Evolutionary conservation across 2,888 invertebrate species (phyloP).

Genomic region (Troides helena): DNA sequence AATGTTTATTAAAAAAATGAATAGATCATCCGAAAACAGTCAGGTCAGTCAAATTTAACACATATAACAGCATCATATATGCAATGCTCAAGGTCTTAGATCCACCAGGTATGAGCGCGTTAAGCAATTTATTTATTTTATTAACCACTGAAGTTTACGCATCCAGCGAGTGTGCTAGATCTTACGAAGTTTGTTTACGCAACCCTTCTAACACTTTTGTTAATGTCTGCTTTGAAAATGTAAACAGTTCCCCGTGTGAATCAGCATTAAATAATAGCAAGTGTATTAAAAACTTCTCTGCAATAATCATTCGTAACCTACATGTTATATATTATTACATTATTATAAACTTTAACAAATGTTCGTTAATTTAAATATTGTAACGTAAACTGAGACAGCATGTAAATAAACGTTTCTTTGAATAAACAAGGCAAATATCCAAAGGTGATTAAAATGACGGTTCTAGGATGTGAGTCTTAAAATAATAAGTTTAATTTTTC

Average conservation of each 20-base stretch:
- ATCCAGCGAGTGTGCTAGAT: conserved; percentile 49
- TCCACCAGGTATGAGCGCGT: conserved; percentile 52
- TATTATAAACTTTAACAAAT: neutral
- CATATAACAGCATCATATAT: neutral
- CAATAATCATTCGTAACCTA: neutral
- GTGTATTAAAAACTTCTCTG: conserved; percentile 7
- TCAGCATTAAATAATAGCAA: conserved; percentile 14
- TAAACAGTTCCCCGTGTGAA: conserved; percentile 13
- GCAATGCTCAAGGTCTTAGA: conserved; percentile 29
- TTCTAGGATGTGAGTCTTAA: too few relatives aligned
- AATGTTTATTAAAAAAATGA: neutral
- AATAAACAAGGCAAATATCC: too few relatives aligned
- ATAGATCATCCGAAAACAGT: neutral
- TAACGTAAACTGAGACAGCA: too few relatives aligned
- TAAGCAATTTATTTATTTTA: conserved; percentile 67
- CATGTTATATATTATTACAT: neutral
- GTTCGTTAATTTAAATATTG: too few relatives aligned
- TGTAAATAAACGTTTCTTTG: too few relatives aligned
- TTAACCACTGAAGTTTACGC: conserved; percentile 56
- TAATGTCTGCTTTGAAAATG: conserved; percentile 27
- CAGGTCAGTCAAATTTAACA: conserved; percentile 1
- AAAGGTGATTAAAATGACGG: too few relatives aligned
- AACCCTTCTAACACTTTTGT: conserved; percentile 19
- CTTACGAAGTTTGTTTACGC: conserved; percentile 39
- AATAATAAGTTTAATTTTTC: too few relatives aligned